Evolutionary conservation across 2,113 vertebrate genomes (phyloP).

Genomic region (Triplophysa rosa): DNA sequence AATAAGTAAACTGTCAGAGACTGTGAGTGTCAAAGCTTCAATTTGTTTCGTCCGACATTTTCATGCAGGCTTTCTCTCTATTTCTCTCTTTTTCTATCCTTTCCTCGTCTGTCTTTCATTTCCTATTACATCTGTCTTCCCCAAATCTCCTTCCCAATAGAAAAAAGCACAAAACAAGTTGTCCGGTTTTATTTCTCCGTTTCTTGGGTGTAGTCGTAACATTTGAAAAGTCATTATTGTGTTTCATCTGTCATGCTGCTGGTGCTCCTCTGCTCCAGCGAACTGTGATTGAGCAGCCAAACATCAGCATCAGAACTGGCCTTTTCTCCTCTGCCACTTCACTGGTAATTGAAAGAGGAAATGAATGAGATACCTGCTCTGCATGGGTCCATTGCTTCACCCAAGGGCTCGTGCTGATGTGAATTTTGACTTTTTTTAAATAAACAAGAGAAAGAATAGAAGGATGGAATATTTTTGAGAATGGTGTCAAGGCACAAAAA

Average conservation of each 20-base stretch:
- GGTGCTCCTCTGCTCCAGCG: slow-evolving; percentile 28
- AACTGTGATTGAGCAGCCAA: slow-evolving; percentile 45
- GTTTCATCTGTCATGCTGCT: slow-evolving; percentile 39
- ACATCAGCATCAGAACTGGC: slow-evolving; percentile 41
- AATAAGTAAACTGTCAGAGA: slow-evolving; percentile 21
- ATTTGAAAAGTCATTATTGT: slow-evolving; percentile 36
- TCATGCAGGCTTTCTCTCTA: neutral
- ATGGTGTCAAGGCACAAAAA: neutral
- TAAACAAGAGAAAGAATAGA: neutral
- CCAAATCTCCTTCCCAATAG: neutral
- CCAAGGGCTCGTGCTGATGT: neutral
- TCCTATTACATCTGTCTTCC: slow-evolving; percentile 4
- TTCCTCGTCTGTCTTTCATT: slow-evolving; percentile 12
- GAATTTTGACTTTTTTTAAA: neutral
- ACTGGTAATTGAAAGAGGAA: slow-evolving; percentile 51
- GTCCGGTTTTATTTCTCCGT: slow-evolving; percentile 33
- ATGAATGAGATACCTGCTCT: slow-evolving; percentile 42
- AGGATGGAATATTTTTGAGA: neutral
- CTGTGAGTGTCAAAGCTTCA: slow-evolving; percentile 24
- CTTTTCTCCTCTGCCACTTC: slow-evolving; percentile 9
- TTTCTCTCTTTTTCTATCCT: neutral
- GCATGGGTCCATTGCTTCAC: slow-evolving; percentile 26
- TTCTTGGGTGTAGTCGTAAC: neutral
- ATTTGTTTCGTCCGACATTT: slow-evolving; percentile 20
- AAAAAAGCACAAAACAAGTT: slow-evolving; percentile 2